phyloP scores from a whole-genome alignment of 2,888 invertebrate genomes.

The Hartigia nigra region DNA sequence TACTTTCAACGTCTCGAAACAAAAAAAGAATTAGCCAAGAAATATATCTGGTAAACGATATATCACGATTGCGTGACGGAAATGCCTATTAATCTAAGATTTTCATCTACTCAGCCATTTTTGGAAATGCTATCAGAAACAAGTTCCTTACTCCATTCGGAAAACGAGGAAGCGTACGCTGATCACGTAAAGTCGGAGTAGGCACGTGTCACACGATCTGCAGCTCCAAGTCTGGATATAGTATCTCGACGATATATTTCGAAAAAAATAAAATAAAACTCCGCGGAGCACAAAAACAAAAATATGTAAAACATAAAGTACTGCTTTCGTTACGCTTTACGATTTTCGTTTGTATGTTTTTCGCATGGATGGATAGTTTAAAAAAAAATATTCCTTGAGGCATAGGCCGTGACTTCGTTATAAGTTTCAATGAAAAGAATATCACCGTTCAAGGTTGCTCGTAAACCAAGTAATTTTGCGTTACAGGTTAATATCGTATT shows the following conservation, averaged over 20 bases:
- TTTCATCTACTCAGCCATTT: not conserved
- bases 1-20: not conserved
- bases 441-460: not conserved
- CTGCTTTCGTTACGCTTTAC: not conserved
- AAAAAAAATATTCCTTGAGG: not conserved
- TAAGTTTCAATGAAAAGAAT: not conserved
- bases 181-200: not conserved
- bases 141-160: not conserved
- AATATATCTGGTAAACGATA: not conserved
- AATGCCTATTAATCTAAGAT: not conserved
- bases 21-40: not conserved
- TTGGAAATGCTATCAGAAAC: not conserved
- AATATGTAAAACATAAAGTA: not conserved
- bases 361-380: not conserved
- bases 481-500: not conserved
- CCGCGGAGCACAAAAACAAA: not conserved
- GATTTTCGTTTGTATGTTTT: not conserved
- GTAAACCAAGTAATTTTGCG: not conserved
- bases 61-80: not conserved
- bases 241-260: not conserved
- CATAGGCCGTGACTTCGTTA: not conserved
- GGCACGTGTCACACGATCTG: not conserved
- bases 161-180: not conserved
- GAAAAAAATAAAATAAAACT: not conserved
- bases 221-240: not conserved